These are phyloP conservation scores for Chloropsis cyanopogon DNA, from an alignment of 2,113 vertebrate genomes.

Conservation along the genomic window DNA sequence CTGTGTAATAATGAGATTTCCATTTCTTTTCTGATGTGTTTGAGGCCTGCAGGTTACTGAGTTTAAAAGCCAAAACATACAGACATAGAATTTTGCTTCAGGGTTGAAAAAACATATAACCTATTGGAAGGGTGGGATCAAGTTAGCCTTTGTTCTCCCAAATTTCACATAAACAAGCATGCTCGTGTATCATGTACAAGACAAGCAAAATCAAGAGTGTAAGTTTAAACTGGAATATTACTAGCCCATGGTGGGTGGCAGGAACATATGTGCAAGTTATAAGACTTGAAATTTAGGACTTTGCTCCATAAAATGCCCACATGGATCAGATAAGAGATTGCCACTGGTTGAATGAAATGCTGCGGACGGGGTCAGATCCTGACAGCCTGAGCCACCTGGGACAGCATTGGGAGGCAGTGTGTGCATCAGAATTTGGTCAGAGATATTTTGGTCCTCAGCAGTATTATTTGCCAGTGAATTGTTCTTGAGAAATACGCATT, in stretches of 20 bases:
- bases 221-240: background rate
- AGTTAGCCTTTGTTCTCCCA: conserved; percentile 51
- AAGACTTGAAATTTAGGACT: conserved; percentile 1
- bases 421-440: background rate
- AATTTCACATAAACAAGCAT: conserved; percentile 10
- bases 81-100: conserved; percentile 16
- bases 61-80: conserved; percentile 49
- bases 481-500: background rate
- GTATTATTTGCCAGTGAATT: background rate
- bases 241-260: background rate
- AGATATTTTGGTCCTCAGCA: background rate
- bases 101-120: conserved; percentile 52
- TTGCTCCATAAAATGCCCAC: background rate
- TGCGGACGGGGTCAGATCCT: background rate
- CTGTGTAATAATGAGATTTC: conserved; percentile 35
- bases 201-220: background rate
- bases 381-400: background rate
- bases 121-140: conserved; percentile 23
- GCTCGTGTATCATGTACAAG: background rate
- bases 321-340: background rate
- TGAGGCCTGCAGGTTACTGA: conserved; percentile 27
- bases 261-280: background rate
- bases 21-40: conserved; percentile 17
- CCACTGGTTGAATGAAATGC: background rate
- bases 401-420: background rate